phyloP scores from a whole-genome alignment of 2,888 invertebrate species.

The Macrophya annulata region DNA sequence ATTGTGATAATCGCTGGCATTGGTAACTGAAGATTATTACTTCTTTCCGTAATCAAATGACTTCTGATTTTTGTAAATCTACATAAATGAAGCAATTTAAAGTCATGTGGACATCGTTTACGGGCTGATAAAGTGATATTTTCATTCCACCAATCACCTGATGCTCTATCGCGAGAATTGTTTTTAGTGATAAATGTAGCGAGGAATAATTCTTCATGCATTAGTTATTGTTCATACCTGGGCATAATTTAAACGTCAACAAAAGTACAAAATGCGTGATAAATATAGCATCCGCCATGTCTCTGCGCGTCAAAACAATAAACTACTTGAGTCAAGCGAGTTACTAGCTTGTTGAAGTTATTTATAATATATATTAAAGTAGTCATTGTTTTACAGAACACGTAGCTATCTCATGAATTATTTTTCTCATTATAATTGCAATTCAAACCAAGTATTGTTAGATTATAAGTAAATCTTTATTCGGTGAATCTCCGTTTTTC shows the following conservation, averaged over 20 bases:
- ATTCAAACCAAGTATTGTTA: neutral
- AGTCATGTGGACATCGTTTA: slow-evolving; percentile 18
- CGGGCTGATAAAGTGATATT: neutral
- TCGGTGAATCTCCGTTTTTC: neutral
- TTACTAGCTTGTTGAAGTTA: slow-evolving; percentile 9
- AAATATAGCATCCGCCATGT: slow-evolving; percentile 77
- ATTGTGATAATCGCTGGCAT: neutral
- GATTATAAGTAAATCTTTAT: neutral
- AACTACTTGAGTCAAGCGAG: slow-evolving; percentile 62
- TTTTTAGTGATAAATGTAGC: neutral
- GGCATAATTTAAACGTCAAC: slow-evolving; percentile 73
- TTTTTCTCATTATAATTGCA: neutral
- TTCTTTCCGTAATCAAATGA: slow-evolving; percentile 10
- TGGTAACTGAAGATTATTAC: neutral
- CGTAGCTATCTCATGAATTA: neutral
- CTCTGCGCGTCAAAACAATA: slow-evolving; percentile 75
- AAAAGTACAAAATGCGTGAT: slow-evolving; percentile 74
- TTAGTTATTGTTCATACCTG: slow-evolving; percentile 69
- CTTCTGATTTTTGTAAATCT: slow-evolving; percentile 11
- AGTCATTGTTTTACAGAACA: slow-evolving; percentile 12
- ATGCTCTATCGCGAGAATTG: neutral
- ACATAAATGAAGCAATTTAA: slow-evolving; percentile 47
- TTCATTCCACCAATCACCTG: neutral
- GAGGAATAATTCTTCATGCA: slow-evolving; percentile 22
- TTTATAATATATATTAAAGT: neutral